Evolutionary conservation across 2,888 invertebrate species (phyloP).

Genomic region (Erebia palarica): DNA sequence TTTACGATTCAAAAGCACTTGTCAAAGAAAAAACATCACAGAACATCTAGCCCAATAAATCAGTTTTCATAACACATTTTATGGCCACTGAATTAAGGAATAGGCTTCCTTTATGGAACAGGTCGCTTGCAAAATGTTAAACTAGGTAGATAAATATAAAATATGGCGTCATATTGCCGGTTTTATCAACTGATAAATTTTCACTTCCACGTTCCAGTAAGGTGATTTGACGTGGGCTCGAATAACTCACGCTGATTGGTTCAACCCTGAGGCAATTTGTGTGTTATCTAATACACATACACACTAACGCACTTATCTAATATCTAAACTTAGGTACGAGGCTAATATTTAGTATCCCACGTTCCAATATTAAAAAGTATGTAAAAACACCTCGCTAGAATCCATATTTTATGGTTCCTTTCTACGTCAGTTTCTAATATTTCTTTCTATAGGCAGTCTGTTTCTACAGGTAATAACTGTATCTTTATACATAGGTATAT

Average conservation of each 20-base stretch:
- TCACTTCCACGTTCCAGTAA: constrained; percentile 38
- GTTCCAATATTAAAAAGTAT: neutral
- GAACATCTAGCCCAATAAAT: too few relatives aligned
- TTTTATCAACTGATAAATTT: constrained; percentile 41
- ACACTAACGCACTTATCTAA: constrained; percentile 33
- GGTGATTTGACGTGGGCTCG: constrained; percentile 36
- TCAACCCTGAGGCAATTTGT: constrained; percentile 40
- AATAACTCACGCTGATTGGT: constrained; percentile 39
- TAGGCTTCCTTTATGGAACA: too few relatives aligned
- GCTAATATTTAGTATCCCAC: neutral
- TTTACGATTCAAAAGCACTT: too few relatives aligned
- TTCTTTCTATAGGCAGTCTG: too few relatives aligned
- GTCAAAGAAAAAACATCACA: too few relatives aligned
- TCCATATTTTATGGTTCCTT: too few relatives aligned
- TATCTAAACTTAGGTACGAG: constrained; percentile 9
- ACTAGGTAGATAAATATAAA: constrained; percentile 8
- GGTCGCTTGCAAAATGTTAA: neutral
- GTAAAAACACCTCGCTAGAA: too few relatives aligned
- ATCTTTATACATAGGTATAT: too few relatives aligned
- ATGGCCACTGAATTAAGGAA: too few relatives aligned
- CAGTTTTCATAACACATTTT: too few relatives aligned
- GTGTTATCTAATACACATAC: constrained; percentile 39
- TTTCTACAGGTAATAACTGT: too few relatives aligned
- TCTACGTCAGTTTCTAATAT: too few relatives aligned
- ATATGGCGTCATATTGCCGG: constrained; percentile 38